A percentile compares a stretch with the other conserved stretches of the same genome.
These are phyloP conservation scores for Thinocorus orbignyianus DNA, from an alignment of 2,113 vertebrate species.

Conservation along the genomic window DNA sequence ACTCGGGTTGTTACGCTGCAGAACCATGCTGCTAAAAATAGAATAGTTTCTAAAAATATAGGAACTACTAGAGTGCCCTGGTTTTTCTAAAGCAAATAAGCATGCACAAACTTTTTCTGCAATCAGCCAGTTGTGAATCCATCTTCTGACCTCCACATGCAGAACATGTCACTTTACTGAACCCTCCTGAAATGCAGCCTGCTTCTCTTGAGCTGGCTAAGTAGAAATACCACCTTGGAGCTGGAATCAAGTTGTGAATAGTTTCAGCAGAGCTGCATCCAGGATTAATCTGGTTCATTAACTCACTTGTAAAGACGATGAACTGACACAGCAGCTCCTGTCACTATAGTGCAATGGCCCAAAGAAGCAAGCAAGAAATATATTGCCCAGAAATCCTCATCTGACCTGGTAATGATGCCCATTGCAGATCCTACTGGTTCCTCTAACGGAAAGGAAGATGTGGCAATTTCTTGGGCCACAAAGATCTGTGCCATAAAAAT, in stretches of 20 bases:
- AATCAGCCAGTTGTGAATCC: neutral
- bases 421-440: neutral
- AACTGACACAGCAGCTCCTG: neutral
- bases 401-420: neutral
- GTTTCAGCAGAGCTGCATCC: neutral
- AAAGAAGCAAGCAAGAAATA: neutral
- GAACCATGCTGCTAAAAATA: conserved; percentile 12
- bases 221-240: neutral
- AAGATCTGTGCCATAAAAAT: neutral
- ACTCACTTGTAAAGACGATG: neutral
- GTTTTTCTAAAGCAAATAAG: neutral
- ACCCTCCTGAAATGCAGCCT: neutral
- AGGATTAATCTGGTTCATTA: neutral
- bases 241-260: neutral
- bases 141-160: neutral
- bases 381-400: neutral
- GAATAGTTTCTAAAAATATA: neutral
- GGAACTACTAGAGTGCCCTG: neutral
- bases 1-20: neutral
- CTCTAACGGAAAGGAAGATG: neutral
- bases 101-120: neutral
- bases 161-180: neutral
- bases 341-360: neutral
- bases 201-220: neutral
- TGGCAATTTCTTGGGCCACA: neutral